phyloP scores from a whole-genome alignment of 2,797 vertebrate species.

The Psittacula derbiana region DNA sequence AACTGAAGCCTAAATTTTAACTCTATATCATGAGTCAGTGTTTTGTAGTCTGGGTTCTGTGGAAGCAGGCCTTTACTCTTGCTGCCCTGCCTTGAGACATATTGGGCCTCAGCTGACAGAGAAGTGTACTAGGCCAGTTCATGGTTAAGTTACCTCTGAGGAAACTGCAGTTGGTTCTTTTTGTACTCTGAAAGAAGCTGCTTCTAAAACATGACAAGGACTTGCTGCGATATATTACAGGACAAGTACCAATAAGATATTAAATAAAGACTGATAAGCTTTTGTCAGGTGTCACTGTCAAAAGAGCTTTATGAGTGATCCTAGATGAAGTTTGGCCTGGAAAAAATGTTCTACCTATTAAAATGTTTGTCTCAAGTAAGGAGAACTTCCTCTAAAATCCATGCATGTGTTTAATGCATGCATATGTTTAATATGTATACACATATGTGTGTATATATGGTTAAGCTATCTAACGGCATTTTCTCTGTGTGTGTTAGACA shows the following conservation, averaged over 20 bases:
- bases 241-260: background rate
- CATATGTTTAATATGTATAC: background rate
- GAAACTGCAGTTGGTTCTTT: background rate
- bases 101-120: background rate
- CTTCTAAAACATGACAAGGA: background rate
- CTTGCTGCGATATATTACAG: background rate
- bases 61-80: background rate
- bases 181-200: background rate
- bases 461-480: background rate
- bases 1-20: background rate
- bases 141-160: background rate
- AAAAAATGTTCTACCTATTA: background rate
- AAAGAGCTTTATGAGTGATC: background rate
- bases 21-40: background rate
- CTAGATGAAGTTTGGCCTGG: background rate
- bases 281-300: background rate
- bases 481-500: background rate
- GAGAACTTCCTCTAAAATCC: background rate
- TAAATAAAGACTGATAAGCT: background rate
- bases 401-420: background rate
- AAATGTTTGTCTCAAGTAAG: background rate
- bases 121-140: background rate
- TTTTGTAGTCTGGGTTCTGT: background rate
- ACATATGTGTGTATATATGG: accelerated
- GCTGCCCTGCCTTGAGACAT: background rate